Conservation (phyloP, 2,113 vertebrate genomes). For the Phasianus colchicus region DNA sequence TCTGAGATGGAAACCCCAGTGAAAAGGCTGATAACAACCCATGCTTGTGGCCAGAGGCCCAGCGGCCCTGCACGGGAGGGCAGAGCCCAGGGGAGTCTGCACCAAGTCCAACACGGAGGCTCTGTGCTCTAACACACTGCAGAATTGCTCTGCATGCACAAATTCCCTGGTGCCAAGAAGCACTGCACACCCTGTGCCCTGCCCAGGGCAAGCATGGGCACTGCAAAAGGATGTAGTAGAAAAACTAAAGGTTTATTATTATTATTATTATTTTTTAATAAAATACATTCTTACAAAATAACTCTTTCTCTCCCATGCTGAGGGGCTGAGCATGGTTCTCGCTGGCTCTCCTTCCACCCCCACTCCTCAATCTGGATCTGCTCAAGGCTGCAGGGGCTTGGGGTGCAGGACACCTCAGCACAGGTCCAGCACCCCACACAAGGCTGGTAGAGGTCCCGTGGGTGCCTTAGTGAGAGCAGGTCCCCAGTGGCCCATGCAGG, state of each 20-base stretch:
- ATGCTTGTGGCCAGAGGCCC: background rate
- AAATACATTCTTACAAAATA: constrained; percentile 65
- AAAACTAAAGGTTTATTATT: constrained; percentile 69
- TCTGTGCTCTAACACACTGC: background rate
- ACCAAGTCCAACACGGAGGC: fast-evolving
- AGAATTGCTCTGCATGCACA: background rate
- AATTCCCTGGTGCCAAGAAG: background rate
- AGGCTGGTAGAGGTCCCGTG: background rate
- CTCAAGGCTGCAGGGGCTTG: background rate
- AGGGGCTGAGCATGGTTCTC: background rate
- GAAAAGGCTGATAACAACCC: constrained; percentile 5
- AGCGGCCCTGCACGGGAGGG: background rate
- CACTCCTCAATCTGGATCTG: background rate
- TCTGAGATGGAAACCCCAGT: constrained; percentile 44
- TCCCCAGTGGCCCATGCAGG: background rate
- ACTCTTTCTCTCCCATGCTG: background rate
- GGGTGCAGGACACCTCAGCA: background rate
- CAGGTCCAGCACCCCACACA: fast-evolving
- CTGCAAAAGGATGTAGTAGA: constrained; percentile 24
- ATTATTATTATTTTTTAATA: background rate
- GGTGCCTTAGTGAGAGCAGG: background rate
- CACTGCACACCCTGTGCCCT: fast-evolving
- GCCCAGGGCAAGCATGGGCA: background rate
- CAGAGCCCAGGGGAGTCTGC: background rate
- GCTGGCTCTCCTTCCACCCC: background rate